phyloP scores from a whole-genome alignment of 2,113 vertebrate species.

The Machaerirhynchus nigripectus region DNA sequence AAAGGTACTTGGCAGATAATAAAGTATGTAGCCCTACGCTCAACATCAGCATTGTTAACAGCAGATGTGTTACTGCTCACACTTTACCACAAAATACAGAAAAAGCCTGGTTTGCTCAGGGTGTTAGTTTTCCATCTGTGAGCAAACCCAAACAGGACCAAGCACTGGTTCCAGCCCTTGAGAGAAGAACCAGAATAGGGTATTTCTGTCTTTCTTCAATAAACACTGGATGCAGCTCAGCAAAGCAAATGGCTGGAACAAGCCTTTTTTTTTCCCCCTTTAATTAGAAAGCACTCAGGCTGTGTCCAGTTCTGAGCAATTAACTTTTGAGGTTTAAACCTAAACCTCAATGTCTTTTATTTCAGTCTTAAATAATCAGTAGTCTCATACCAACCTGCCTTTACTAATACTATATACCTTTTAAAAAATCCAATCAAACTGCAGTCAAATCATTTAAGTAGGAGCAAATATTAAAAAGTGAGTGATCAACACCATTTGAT shows the following conservation, averaged over 20 bases:
- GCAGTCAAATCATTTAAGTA: neutral
- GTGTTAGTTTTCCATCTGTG: neutral
- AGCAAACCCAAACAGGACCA: neutral
- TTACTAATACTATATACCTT: neutral
- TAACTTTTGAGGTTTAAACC: neutral
- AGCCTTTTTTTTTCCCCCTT: rapidly evolving
- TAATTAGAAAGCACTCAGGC: neutral
- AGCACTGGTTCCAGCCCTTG: neutral
- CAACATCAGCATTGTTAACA: neutral
- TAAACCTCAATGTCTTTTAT: neutral
- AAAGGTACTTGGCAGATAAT: slow-evolving; percentile 10
- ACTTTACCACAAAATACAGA: neutral
- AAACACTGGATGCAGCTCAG: neutral
- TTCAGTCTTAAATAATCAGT: neutral
- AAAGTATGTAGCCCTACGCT: neutral
- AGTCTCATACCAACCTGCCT: neutral
- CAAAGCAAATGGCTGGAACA: neutral
- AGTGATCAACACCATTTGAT: neutral
- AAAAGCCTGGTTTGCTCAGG: neutral
- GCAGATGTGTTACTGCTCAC: neutral
- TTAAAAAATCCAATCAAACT: neutral
- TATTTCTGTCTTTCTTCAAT: neutral
- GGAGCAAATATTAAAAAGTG: neutral
- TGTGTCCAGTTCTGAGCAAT: neutral
- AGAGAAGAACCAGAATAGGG: neutral